Evolutionary conservation across 2,797 vertebrate genomes (phyloP).

Genomic region (Tachyglossus aculeatus): DNA sequence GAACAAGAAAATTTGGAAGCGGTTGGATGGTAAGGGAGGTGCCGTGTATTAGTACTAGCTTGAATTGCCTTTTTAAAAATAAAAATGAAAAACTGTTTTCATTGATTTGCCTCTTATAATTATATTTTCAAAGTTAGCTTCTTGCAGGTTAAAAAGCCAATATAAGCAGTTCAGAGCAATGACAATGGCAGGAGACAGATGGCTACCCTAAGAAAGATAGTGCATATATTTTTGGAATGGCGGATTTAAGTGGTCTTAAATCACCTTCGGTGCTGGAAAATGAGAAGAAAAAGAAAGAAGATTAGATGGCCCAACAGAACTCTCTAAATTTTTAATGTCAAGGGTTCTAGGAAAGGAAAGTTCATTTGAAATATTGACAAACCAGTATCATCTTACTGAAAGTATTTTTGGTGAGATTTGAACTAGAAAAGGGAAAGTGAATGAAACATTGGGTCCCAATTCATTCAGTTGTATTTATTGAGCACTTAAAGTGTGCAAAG

Average conservation of each 20-base stretch:
- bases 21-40: not conserved
- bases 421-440: too few relatives aligned
- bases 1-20: not conserved
- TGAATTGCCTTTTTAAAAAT: not conserved
- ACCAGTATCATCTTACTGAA: too few relatives aligned
- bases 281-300: not conserved
- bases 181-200: constrained; percentile 42
- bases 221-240: constrained; percentile 52
- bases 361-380: too few relatives aligned
- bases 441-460: too few relatives aligned
- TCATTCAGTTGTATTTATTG: too few relatives aligned
- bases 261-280: constrained; percentile 35
- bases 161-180: constrained; percentile 28
- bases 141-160: constrained; percentile 38
- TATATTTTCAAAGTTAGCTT: constrained; percentile 27
- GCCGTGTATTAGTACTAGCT: not conserved
- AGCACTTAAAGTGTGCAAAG: too few relatives aligned
- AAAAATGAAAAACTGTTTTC: constrained; percentile 3
- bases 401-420: too few relatives aligned
- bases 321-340: constrained; percentile 19
- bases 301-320: constrained; percentile 26
- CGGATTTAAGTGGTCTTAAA: constrained; percentile 41
- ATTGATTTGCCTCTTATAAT: not conserved
- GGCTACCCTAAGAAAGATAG: constrained; percentile 52
- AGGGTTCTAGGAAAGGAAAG: not conserved